Conservation (phyloP, 2,797 vertebrate species). For the Parauchenoglanis ngamensis region DNA sequence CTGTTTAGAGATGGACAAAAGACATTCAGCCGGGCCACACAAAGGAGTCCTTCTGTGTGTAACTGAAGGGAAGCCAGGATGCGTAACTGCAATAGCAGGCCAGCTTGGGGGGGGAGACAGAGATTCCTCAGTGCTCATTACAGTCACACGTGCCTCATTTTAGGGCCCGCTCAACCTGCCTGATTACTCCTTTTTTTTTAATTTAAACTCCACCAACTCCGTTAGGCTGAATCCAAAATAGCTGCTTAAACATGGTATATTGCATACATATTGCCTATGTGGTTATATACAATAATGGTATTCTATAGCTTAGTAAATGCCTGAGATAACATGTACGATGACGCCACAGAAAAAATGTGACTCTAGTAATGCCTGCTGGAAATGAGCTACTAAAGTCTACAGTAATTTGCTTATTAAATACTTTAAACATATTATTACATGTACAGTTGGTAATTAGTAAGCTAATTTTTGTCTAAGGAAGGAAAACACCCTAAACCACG, state of each 20-base stretch:
- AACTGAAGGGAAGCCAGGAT: constrained; percentile 58
- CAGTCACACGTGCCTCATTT: constrained; percentile 57
- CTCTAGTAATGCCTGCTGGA: background rate
- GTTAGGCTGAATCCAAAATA: background rate
- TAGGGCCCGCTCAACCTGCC: constrained; percentile 65
- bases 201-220: background rate
- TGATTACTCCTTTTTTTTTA: background rate
- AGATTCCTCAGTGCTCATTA: constrained; percentile 67
- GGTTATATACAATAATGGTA: background rate
- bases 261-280: background rate
- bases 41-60: constrained; percentile 70
- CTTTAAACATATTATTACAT: background rate
- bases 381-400: background rate
- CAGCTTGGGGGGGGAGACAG: constrained; percentile 62
- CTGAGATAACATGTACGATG: too few species aligned
- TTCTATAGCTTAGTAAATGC: background rate
- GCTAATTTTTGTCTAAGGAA: background rate
- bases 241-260: background rate
- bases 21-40: constrained; percentile 53
- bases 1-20: constrained; percentile 55
- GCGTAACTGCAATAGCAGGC: constrained; percentile 58
- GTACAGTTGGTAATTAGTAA: background rate
- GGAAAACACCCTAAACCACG: background rate
- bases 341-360: background rate
- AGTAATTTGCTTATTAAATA: background rate